Evolutionary conservation across 2,113 vertebrate species (phyloP).

Genomic region (Loxodonta africana): DNA sequence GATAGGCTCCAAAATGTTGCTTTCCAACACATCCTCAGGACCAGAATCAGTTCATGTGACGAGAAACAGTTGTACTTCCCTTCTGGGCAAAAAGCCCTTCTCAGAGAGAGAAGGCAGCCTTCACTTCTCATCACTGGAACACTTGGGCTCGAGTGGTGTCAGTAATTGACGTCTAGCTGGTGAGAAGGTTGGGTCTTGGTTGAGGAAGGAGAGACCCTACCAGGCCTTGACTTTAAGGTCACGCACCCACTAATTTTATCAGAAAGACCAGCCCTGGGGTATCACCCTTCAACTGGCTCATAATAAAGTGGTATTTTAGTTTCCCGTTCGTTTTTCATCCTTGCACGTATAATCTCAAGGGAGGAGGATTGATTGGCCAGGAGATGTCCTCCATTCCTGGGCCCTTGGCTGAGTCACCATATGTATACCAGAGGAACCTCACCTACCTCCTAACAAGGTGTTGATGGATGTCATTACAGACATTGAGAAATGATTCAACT

Average conservation of each 20-base stretch:
- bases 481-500: not conserved
- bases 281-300: not conserved
- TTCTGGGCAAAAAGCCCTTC: not conserved
- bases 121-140: not conserved
- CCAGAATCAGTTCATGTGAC: not conserved
- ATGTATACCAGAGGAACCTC: not conserved
- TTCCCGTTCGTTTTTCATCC: slow-evolving; percentile 4
- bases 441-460: not conserved
- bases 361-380: not conserved
- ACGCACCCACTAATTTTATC: not conserved
- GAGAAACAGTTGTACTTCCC: not conserved
- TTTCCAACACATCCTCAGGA: not conserved
- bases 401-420: not conserved
- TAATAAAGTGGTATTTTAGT: not conserved
- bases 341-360: not conserved
- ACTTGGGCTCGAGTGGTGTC: not conserved
- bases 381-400: not conserved
- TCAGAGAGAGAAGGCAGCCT: not conserved
- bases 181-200: not conserved
- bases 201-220: not conserved
- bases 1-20: fast-evolving
- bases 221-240: not conserved
- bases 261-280: not conserved
- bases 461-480: not conserved
- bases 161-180: not conserved